Percentiles rank a stretch among this genome's conserved stretches.
Conservation (phyloP, 1,140 invertebrate genomes). For the Macrostomum lignano region DNA sequence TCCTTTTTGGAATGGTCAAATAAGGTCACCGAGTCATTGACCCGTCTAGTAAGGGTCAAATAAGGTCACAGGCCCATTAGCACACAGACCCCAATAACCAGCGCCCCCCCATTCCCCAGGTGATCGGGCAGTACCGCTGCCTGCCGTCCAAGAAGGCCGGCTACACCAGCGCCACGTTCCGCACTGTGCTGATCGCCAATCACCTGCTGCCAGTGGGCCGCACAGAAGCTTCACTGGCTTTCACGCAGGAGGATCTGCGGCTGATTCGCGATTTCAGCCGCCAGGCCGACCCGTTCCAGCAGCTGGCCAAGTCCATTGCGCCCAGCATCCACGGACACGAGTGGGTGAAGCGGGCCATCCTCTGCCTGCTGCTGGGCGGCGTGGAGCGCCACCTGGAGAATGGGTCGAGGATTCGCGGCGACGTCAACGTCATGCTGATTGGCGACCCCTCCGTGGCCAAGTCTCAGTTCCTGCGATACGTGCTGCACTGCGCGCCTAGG, state of each 20-base stretch:
- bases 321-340: slow-evolving; percentile 92
- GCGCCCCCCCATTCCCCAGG: too few relatives aligned
- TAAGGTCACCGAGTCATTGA: too few relatives aligned
- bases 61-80: too few relatives aligned
- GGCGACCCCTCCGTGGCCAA: slow-evolving; percentile 97
- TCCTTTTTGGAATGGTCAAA: too few relatives aligned
- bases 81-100: too few relatives aligned
- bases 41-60: too few relatives aligned
- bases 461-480: slow-evolving; percentile 50
- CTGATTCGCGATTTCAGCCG: too few relatives aligned
- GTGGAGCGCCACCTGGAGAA: slow-evolving; percentile 78
- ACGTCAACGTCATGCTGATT: slow-evolving; percentile 82
- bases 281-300: too few relatives aligned
- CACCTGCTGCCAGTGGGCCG: too few relatives aligned
- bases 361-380: slow-evolving; percentile 75
- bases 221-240: too few relatives aligned
- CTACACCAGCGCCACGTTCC: slow-evolving; percentile 70
- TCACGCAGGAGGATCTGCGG: too few relatives aligned
- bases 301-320: slow-evolving; percentile 63
- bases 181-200: slow-evolving; percentile 71
- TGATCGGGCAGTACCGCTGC: slow-evolving; percentile 73
- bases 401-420: slow-evolving; percentile 79
- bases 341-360: slow-evolving; percentile 77
- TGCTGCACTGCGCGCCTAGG: slow-evolving; percentile 5
- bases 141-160: slow-evolving; percentile 68